Evolutionary conservation across 2,797 vertebrate genomes (phyloP).

Genomic region (Epinephelus coioides): DNA sequence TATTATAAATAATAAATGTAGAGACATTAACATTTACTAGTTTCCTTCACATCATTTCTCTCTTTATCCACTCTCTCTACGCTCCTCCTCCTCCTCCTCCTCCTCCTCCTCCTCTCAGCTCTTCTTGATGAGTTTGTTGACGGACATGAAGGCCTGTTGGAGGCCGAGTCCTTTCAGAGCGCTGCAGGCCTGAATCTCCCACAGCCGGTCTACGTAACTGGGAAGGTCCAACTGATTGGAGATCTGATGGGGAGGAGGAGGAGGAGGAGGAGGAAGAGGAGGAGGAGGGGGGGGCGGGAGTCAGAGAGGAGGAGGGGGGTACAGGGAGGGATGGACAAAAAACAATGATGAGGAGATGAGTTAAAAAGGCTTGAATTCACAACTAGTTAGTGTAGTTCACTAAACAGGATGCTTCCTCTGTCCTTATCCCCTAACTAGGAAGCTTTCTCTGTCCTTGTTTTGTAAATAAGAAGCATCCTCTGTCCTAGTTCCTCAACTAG

Average conservation of each 20-base stretch:
- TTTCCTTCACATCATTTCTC: background rate
- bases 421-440: background rate
- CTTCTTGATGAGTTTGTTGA: conserved; percentile 85
- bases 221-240: conserved; percentile 75
- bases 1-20: no score
- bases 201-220: conserved; percentile 66
- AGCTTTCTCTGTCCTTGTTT: background rate
- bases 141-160: conserved; percentile 83
- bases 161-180: conserved; percentile 87
- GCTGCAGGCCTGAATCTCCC: conserved; percentile 90
- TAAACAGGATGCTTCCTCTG: no score
- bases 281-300: background rate
- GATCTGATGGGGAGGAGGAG: conserved; percentile 66
- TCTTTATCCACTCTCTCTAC: no score
- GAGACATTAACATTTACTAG: no score
- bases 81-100: background rate
- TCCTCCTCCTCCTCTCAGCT: conserved; percentile 44
- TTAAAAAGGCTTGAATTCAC: background rate
- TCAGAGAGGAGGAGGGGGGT: background rate
- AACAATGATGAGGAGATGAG: no score
- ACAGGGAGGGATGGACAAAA: no score
- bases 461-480: background rate
- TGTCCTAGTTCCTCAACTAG: background rate
- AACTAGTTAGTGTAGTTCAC: no score
- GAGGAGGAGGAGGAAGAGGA: background rate